Evolutionary conservation across 2,888 invertebrate genomes (phyloP).

Genomic region (Atrina japonica): DNA sequence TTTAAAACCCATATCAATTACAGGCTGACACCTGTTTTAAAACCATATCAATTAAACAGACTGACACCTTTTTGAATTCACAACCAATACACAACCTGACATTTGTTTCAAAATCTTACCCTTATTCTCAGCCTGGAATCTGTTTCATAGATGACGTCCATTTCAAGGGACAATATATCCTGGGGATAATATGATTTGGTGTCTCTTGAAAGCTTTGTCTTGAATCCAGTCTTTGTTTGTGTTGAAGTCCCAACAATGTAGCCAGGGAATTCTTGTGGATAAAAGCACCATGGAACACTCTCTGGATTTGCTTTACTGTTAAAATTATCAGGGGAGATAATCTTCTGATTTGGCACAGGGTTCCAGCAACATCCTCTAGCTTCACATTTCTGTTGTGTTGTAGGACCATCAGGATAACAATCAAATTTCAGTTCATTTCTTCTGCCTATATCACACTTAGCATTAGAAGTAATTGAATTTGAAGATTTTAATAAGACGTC

Average conservation of each 20-base stretch:
- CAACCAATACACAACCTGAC: too few species aligned
- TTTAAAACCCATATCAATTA: too few species aligned
- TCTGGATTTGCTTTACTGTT: conserved; percentile 28
- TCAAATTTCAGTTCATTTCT: conserved; percentile 60
- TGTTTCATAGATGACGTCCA: conserved; percentile 64
- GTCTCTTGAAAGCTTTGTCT: conserved; percentile 43
- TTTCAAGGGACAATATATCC: conserved; percentile 49
- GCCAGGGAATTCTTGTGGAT: conserved; percentile 57
- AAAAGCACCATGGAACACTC: conserved; percentile 63
- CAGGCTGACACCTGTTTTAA: too few species aligned
- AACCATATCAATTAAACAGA: not conserved
- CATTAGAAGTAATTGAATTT: too few species aligned
- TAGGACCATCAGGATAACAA: conserved; percentile 59
- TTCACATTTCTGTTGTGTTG: conserved; percentile 48
- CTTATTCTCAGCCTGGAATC: conserved; percentile 60
- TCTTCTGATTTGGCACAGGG: conserved; percentile 8
- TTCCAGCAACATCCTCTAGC: conserved; percentile 65
- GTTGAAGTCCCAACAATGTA: conserved; percentile 44
- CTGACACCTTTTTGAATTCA: too few species aligned
- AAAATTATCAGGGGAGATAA: conserved; percentile 24
- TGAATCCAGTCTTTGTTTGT: conserved; percentile 48
- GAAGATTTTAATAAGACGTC: too few species aligned
- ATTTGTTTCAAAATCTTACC: conserved; percentile 42
- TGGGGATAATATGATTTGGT: conserved; percentile 55
- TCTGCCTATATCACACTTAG: conserved; percentile 28